These are phyloP conservation scores for Drosophila suzukii DNA, from an alignment of 1,140 invertebrate species.

Conservation along the genomic window DNA sequence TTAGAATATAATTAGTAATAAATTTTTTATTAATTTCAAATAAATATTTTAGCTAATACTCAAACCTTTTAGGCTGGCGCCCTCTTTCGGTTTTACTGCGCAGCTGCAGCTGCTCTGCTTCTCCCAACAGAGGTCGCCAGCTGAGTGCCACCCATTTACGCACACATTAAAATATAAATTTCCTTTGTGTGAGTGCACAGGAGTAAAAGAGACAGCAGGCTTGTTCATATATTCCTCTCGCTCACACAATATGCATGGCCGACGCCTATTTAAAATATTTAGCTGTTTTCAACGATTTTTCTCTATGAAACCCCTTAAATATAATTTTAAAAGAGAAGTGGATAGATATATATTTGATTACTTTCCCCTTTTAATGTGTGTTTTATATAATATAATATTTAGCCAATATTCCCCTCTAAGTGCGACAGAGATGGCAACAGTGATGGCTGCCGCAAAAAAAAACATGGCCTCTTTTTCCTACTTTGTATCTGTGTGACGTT, in stretches of 20 bases:
- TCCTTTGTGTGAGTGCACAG: conserved; percentile 1
- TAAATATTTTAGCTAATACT: conserved; percentile 16
- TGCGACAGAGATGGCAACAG: conserved; percentile 10
- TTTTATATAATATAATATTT: background rate
- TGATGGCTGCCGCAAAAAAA: conserved; percentile 37
- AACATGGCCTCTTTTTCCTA: conserved; percentile 29
- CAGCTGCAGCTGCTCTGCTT: conserved; percentile 9
- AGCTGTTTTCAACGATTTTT: background rate
- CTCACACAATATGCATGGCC: conserved; percentile 19
- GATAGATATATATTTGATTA: background rate
- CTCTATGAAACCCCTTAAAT: background rate
- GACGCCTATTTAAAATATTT: background rate
- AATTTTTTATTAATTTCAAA: too few species aligned
- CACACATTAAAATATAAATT: conserved; percentile 26
- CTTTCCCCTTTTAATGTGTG: background rate
- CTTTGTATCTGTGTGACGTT: conserved; percentile 29
- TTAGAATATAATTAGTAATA: background rate
- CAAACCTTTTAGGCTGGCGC: conserved; percentile 42
- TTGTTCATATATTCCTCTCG: background rate
- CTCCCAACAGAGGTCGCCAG: conserved; percentile 36
- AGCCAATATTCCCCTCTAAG: background rate
- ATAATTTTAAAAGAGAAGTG: background rate
- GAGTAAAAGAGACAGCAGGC: conserved; percentile 14
- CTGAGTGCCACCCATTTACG: conserved; percentile 23
- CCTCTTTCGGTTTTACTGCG: conserved; percentile 26